Evolutionary conservation across 2,888 invertebrate species (phyloP), one percentile per base, ranked within the genome.

Genomic region (Xanthorhoe designata): DNA sequence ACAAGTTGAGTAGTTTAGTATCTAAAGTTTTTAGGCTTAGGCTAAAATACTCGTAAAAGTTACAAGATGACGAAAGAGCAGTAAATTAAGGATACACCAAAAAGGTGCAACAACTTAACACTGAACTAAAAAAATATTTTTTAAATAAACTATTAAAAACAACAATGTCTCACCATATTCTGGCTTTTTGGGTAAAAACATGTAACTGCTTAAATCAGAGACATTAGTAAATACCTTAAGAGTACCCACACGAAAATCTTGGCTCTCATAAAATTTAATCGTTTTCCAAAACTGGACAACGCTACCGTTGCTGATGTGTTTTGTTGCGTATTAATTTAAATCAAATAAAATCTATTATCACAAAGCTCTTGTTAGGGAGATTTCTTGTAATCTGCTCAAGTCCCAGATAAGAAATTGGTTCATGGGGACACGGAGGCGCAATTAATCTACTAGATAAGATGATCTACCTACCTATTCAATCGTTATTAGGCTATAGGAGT

Each of bases 371-470:
- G 0, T 45, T 45, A 15, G 3, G 15, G 10, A 58, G 15, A 51
- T 38, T 78, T 68, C 64, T 67, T 72, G 69, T 70, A 70, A 75
- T 74, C 71, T 73, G 55, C 66, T 66, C 71, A 72, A 77, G 78
- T 79, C 76, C 69, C 74, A 79, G 83, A 84, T 84, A 85, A 81
- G 71, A 70, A 82, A 78, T 78, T 66, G 73, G 75, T 57, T 79
- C 73, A 78, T 71, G 70, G 73, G 75, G 76, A 71, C 70, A 70
- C 67, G 74, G 75, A 78, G 72, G 68, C 63, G 76, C 77, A 76
- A 82, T 85, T 81, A 84, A 85, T 84, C 74, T 76, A 55, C 70
- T 63, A 79, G 84, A 86, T 83, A 85, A 80, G 74, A 75, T 78
- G 78, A 75, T 79, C 73, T 76, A 66, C 32, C 32, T 32, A 32